phyloP scores from a whole-genome alignment of 2,797 vertebrate genomes.

The Trematomus bernacchii region DNA sequence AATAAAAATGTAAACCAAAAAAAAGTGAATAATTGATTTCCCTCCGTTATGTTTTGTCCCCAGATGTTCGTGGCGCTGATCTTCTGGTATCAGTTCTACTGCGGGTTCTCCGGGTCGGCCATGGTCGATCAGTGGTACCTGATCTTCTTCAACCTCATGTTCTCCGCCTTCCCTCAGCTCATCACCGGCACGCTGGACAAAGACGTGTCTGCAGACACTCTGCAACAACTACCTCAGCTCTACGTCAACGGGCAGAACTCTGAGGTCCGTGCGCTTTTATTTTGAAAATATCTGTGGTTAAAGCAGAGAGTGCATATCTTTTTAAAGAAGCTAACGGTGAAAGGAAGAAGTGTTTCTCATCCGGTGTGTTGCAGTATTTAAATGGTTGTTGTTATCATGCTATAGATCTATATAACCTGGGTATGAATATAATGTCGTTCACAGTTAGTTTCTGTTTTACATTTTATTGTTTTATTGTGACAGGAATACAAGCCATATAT shows the following conservation, averaged over 20 bases:
- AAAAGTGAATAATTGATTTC: no score
- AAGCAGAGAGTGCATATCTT: no score
- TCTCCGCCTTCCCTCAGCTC: conserved; percentile 97
- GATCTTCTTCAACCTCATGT: conserved; percentile 99
- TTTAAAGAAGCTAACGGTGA: no score
- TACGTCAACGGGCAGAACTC: conserved; percentile 95
- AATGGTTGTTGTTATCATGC: no score
- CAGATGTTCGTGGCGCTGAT: conserved; percentile 99
- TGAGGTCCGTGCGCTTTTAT: conserved; percentile 83
- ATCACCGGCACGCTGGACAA: conserved; percentile 97
- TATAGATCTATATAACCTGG: background rate
- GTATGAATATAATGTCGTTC: background rate
- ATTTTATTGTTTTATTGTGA: conserved; percentile 12
- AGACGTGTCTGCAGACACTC: conserved; percentile 90
- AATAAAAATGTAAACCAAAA: no score
- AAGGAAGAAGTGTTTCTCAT: no score
- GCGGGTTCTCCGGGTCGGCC: conserved; percentile 96
- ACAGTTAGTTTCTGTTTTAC: no score
- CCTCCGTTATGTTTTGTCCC: conserved; percentile 2
- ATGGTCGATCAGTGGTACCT: conserved; percentile 99
- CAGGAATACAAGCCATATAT: conserved; percentile 97
- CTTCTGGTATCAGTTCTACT: conserved; percentile 99
- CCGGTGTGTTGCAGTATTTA: no score
- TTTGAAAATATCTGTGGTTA: no score
- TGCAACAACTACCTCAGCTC: conserved; percentile 92